These are phyloP conservation scores for Octodonta nipae DNA, from an alignment of 2,888 invertebrate species.

Conservation along the genomic window DNA sequence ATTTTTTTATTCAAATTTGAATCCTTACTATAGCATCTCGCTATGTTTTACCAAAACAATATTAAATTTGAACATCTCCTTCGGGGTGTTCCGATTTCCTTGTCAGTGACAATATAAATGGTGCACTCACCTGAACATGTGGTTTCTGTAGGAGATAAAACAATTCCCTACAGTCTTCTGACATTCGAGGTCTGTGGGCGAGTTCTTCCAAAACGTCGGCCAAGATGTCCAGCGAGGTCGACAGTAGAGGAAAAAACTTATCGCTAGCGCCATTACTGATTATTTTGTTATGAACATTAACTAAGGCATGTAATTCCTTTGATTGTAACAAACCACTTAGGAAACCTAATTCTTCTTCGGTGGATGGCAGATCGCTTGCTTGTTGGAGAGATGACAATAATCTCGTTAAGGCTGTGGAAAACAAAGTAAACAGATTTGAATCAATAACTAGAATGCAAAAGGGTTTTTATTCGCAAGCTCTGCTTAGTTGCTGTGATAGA, in stretches of 20 bases:
- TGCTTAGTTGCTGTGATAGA: too few species aligned
- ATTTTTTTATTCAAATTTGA: too few species aligned
- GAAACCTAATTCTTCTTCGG: constrained; percentile 77
- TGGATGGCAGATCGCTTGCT: constrained; percentile 57
- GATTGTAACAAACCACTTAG: constrained; percentile 72
- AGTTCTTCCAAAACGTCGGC: constrained; percentile 72
- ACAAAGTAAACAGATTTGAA: too few species aligned
- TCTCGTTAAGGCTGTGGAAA: constrained; percentile 70
- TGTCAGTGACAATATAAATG: too few species aligned
- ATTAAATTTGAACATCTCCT: too few species aligned
- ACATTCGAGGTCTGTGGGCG: constrained; percentile 46
- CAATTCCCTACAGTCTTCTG: constrained; percentile 67
- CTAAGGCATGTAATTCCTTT: constrained; percentile 76
- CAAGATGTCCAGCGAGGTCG: constrained; percentile 67
- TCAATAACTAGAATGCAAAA: too few species aligned
- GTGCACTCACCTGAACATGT: constrained; percentile 80
- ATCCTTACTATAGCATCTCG: too few species aligned
- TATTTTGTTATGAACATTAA: constrained; percentile 83
- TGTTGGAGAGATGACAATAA: constrained; percentile 72
- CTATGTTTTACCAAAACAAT: too few species aligned
- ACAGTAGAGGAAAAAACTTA: constrained; percentile 68
- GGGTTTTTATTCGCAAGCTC: too few species aligned
- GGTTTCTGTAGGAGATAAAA: constrained; percentile 70
- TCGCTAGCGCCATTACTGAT: constrained; percentile 72
- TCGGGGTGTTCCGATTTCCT: too few species aligned